Evolutionary conservation across 1,140 invertebrate genomes (phyloP).

Genomic region (Drosophila subpulchrella): DNA sequence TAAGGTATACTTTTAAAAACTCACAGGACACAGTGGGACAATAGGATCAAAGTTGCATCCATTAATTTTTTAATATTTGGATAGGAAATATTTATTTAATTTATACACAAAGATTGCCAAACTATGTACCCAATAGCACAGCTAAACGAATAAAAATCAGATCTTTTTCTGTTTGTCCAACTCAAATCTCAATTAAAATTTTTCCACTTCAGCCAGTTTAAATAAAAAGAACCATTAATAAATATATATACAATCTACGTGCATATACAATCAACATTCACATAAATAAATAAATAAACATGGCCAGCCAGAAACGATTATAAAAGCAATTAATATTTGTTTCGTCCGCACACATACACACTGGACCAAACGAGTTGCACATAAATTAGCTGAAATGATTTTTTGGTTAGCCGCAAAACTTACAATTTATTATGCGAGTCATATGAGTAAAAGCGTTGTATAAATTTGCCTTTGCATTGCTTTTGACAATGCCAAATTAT

Average conservation of each 20-base stretch:
- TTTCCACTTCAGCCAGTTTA: conserved; percentile 24
- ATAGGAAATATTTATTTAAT: neutral
- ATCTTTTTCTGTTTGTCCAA: conserved; percentile 11
- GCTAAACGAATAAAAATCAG: conserved; percentile 12
- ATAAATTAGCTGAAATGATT: conserved; percentile 76
- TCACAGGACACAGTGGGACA: neutral
- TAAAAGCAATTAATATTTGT: conserved; percentile 65
- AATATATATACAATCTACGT: conserved; percentile 5
- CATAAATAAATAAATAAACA: conserved; percentile 53
- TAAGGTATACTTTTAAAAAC: neutral
- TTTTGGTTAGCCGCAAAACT: conserved; percentile 67
- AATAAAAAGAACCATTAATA: conserved; percentile 16
- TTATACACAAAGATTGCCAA: neutral
- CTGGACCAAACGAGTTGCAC: conserved; percentile 16
- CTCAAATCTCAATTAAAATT: conserved; percentile 33
- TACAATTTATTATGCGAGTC: conserved; percentile 62
- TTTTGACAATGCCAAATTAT: conserved; percentile 48
- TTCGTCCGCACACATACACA: neutral
- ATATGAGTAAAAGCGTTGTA: conserved; percentile 13
- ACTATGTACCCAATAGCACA: too few relatives aligned
- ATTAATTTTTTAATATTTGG: neutral
- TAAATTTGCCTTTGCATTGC: conserved; percentile 22
- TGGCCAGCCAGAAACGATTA: conserved; percentile 47
- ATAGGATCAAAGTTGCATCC: neutral
- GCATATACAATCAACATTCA: conserved; percentile 26